phyloP scores from a whole-genome alignment of 2,113 vertebrate species.

The Brevimyrus niger region DNA sequence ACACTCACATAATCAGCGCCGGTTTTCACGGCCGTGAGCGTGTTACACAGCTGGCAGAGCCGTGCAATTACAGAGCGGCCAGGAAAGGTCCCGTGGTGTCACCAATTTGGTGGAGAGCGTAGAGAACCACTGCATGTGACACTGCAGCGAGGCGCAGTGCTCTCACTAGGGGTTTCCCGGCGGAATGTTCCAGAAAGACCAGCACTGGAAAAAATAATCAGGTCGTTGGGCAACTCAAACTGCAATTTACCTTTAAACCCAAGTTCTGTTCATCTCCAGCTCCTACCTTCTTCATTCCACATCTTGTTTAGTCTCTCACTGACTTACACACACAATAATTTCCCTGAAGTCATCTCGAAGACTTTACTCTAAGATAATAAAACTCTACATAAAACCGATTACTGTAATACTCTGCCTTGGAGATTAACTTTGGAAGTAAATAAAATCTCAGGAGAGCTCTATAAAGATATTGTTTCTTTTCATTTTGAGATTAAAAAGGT shows the following conservation, averaged over 20 bases:
- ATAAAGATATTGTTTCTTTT: slow-evolving; percentile 1
- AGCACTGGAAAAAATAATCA: background rate
- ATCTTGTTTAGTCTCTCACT: background rate
- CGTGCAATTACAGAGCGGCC: background rate
- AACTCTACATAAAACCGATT: slow-evolving; percentile 7
- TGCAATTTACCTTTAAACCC: background rate
- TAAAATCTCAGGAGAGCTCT: background rate
- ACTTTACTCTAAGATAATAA: background rate
- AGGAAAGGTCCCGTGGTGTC: background rate
- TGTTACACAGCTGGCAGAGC: background rate
- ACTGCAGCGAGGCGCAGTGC: background rate
- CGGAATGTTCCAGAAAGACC: background rate
- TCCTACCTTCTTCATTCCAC: background rate
- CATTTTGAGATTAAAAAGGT: background rate
- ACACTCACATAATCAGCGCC: background rate
- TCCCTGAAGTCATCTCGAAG: background rate
- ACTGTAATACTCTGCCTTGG: slow-evolving; percentile 5
- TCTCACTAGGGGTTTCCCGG: background rate
- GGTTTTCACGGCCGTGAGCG: background rate
- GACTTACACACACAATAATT: background rate
- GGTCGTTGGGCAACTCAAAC: background rate
- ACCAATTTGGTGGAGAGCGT: background rate
- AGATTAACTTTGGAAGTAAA: background rate
- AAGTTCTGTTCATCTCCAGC: background rate
- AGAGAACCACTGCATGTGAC: background rate